phyloP scores from a whole-genome alignment of 2,888 invertebrate genomes.

The Melieria picta region DNA sequence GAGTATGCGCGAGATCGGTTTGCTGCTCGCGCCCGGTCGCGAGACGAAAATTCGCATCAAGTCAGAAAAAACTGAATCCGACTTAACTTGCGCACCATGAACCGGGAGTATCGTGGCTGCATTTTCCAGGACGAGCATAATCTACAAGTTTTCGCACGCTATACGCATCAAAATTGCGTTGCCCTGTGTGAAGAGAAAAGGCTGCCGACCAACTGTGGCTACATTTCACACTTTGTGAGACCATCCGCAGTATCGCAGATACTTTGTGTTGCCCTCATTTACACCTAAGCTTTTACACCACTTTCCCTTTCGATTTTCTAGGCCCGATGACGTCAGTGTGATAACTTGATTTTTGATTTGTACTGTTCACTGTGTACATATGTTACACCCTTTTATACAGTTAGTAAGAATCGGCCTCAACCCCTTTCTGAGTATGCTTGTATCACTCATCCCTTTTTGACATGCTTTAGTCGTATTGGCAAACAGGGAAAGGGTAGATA shows the following conservation, averaged over 20 bases:
- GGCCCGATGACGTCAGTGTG: too few species aligned
- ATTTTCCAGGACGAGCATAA: constrained; percentile 75
- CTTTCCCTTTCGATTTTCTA: too few species aligned
- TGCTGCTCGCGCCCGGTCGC: constrained; percentile 43
- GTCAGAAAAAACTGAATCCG: constrained; percentile 43
- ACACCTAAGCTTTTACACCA: too few species aligned
- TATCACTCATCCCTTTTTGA: too few species aligned
- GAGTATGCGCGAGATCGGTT: constrained; percentile 44
- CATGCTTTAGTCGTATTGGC: too few species aligned
- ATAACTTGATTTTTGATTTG: too few species aligned
- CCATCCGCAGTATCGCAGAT: constrained; percentile 76
- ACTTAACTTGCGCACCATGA: constrained; percentile 35
- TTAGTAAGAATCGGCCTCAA: too few species aligned
- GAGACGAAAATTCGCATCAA: constrained; percentile 46
- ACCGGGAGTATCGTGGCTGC: constrained; percentile 69
- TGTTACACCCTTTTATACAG: too few species aligned
- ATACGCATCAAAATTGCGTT: constrained; percentile 79
- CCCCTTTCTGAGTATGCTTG: too few species aligned
- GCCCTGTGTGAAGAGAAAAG: constrained; percentile 79
- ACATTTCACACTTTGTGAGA: constrained; percentile 63
- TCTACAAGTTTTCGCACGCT: constrained; percentile 73
- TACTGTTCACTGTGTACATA: too few species aligned
- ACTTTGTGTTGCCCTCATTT: too few species aligned
- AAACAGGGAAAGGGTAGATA: too few species aligned
- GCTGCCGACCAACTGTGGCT: constrained; percentile 61